phyloP scores from a whole-genome alignment of 92 coral and sea anemone genomes.

The Galaxea fascicularis region DNA sequence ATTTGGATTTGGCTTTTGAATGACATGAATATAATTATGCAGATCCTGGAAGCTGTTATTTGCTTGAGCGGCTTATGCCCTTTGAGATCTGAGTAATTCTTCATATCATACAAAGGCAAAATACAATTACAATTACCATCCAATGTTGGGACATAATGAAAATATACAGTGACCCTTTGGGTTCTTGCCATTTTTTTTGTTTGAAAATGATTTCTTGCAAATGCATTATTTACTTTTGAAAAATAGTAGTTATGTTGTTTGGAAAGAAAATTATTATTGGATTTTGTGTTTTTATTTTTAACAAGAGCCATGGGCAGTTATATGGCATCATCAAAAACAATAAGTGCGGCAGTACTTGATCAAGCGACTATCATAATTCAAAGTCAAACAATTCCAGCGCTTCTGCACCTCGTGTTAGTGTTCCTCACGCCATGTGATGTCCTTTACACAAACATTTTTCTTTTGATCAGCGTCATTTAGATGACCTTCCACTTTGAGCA shows the following conservation, averaged over 20 bases:
- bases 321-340: background rate
- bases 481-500: too few species aligned
- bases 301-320: background rate
- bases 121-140: background rate
- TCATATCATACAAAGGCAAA: background rate
- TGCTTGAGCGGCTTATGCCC: background rate
- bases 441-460: too few species aligned
- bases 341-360: background rate
- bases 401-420: too few species aligned
- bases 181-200: background rate
- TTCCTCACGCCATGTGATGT: too few species aligned
- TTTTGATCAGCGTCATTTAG: too few species aligned
- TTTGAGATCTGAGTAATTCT: background rate
- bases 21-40: background rate
- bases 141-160: background rate
- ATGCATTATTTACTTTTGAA: too few species aligned
- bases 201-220: too few species aligned
- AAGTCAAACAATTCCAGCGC: too few species aligned
- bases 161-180: background rate
- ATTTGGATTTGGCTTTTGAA: slow-evolving; percentile 2
- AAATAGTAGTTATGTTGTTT: background rate
- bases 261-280: background rate
- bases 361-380: background rate
- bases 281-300: too few species aligned
- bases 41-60: background rate